phyloP scores from a whole-genome alignment of 2,888 invertebrate genomes.

The Oxytorus armatus region DNA sequence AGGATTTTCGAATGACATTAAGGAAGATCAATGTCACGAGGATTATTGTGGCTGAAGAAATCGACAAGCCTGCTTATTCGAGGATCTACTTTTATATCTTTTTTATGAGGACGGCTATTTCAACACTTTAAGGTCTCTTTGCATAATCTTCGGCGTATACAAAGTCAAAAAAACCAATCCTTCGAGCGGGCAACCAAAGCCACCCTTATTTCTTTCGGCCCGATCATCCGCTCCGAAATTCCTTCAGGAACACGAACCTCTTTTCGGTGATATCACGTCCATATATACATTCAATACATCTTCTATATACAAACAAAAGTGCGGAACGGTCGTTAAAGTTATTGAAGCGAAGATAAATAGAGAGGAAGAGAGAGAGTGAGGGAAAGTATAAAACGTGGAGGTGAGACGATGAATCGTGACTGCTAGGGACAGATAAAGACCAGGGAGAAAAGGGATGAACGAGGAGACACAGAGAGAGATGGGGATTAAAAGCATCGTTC shows the following conservation, averaged over 20 bases:
- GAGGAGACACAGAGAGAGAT: slow-evolving; percentile 20
- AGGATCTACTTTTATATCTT: no score
- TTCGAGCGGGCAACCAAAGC: not conserved
- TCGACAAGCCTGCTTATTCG: no score
- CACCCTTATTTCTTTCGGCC: not conserved
- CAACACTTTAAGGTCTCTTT: no score
- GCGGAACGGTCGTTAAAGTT: slow-evolving; percentile 61
- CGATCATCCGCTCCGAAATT: not conserved
- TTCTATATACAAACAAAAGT: slow-evolving; percentile 26
- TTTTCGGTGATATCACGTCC: not conserved
- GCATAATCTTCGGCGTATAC: not conserved
- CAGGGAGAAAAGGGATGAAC: slow-evolving; percentile 32
- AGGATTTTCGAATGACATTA: no score
- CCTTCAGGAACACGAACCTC: not conserved
- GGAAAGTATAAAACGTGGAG: slow-evolving; percentile 27
- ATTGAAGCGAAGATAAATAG: slow-evolving; percentile 34
- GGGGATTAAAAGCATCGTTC: slow-evolving; percentile 53
- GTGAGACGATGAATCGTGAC: slow-evolving; percentile 20
- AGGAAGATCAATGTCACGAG: no score
- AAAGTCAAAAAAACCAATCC: not conserved
- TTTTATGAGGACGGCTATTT: no score
- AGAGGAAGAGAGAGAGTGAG: slow-evolving; percentile 15
- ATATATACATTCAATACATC: not conserved
- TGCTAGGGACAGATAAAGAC: slow-evolving; percentile 42
- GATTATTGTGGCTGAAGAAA: no score